Evolutionary conservation across 2,888 invertebrate species (phyloP).

Genomic region (Helicoverpa assulta): DNA sequence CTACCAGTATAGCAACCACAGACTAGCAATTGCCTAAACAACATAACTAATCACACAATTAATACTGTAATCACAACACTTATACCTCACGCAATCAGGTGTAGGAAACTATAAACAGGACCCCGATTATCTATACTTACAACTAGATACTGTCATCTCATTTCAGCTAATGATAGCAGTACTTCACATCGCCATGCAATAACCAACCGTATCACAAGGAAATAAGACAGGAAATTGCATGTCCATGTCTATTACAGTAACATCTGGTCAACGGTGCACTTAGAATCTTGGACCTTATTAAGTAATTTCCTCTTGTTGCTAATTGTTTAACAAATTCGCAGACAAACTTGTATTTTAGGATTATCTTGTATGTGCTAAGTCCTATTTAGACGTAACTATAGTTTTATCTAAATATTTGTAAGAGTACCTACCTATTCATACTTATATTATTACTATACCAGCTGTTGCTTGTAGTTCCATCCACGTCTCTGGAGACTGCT

Average conservation of each 20-base stretch:
- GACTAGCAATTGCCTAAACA: background rate
- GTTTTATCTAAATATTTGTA: background rate
- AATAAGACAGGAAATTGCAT: constrained; percentile 11
- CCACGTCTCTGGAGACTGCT: no score
- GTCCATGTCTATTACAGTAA: constrained; percentile 12
- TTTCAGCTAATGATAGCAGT: constrained; percentile 32
- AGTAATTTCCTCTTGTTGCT: constrained; percentile 32
- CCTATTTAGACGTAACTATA: background rate
- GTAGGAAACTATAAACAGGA: constrained; percentile 11
- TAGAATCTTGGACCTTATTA: constrained; percentile 30
- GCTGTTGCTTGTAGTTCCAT: no score
- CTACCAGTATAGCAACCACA: background rate
- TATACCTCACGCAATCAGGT: constrained; percentile 10
- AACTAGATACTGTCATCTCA: constrained; percentile 15
- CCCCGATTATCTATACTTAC: constrained; percentile 26
- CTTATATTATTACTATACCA: no score
- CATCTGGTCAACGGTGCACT: constrained; percentile 48
- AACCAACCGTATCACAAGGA: background rate
- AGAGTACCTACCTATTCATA: background rate
- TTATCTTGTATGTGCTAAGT: background rate
- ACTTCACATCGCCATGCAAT: background rate
- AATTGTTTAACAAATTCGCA: constrained; percentile 18
- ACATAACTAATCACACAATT: background rate
- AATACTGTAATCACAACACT: background rate
- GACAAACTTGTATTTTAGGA: constrained; percentile 3